Percentiles rank a stretch among this genome's conserved stretches.
These are phyloP conservation scores for Cristatella mucedo DNA, from an alignment of 2,888 invertebrate species.

Conservation along the genomic window DNA sequence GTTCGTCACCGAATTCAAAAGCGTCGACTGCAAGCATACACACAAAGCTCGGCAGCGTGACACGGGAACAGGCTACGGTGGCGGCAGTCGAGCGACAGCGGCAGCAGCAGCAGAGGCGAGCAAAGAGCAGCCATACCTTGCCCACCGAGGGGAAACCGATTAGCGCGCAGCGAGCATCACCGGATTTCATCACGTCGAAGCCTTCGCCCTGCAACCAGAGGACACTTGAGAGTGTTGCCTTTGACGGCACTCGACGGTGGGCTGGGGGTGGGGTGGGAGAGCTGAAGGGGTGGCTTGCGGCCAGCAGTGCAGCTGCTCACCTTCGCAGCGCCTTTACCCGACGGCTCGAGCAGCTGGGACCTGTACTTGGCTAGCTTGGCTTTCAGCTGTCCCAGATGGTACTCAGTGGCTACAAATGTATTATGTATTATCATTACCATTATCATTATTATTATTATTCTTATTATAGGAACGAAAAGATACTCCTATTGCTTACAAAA, in stretches of 20 bases:
- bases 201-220: slow-evolving; percentile 47
- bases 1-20: slow-evolving; percentile 80
- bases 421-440: not conserved
- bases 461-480: no score
- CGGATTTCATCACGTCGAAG: slow-evolving; percentile 96
- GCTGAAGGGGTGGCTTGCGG: not conserved
- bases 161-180: slow-evolving; percentile 90
- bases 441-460: slow-evolving; percentile 71
- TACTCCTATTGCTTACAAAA: no score
- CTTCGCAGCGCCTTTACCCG: slow-evolving; percentile 73
- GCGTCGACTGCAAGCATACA: slow-evolving; percentile 59
- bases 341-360: slow-evolving; percentile 76
- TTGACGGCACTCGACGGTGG: not conserved
- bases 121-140: slow-evolving; percentile 48
- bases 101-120: not conserved
- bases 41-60: not conserved
- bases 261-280: not conserved
- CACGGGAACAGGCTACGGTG: not conserved
- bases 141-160: slow-evolving; percentile 98
- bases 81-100: not conserved
- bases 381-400: slow-evolving; percentile 90
- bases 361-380: slow-evolving; percentile 46
- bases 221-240: not conserved
- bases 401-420: slow-evolving; percentile 71
- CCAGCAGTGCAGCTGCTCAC: slow-evolving; percentile 40